Conservation (phyloP, 2,888 invertebrate genomes). For the Imbricaverruca yamaguchii region DNA sequence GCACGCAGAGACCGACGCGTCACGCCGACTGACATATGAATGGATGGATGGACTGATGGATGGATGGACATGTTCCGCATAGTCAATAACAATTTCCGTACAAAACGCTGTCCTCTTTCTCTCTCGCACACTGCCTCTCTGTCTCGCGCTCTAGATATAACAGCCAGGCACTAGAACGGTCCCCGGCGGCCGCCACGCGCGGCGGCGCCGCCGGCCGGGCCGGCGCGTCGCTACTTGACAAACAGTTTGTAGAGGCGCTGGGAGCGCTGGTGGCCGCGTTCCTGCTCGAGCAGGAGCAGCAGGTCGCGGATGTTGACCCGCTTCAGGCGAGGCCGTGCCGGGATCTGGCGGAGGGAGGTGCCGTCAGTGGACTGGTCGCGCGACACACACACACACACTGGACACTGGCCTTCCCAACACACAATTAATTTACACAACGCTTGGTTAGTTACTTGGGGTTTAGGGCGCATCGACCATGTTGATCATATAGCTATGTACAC, state of each 20-base stretch:
- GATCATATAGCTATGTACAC: no score
- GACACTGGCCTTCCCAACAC: no score
- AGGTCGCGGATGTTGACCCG: constrained; percentile 90
- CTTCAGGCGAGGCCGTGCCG: constrained; percentile 80
- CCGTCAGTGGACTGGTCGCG: no score
- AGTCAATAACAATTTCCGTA: background rate
- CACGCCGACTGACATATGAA: background rate
- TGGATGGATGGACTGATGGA: background rate
- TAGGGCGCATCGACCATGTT: no score
- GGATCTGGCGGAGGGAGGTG: constrained; percentile 47
- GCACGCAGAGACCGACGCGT: background rate
- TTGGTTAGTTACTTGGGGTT: no score
- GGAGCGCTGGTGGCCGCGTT: constrained; percentile 55
- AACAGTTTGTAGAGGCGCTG: constrained; percentile 43
- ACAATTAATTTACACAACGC: no score
- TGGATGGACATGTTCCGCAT: background rate
- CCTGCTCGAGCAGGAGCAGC: constrained; percentile 86
- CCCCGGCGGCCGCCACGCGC: background rate
- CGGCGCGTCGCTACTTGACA: constrained; percentile 38
- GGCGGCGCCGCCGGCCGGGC: background rate
- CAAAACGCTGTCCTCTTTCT: background rate
- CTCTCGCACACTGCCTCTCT: background rate
- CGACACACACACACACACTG: no score
- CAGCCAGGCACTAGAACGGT: background rate
- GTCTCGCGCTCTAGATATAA: background rate